Conservation (phyloP, 2,888 invertebrate species). For the Lithophane socia region DNA sequence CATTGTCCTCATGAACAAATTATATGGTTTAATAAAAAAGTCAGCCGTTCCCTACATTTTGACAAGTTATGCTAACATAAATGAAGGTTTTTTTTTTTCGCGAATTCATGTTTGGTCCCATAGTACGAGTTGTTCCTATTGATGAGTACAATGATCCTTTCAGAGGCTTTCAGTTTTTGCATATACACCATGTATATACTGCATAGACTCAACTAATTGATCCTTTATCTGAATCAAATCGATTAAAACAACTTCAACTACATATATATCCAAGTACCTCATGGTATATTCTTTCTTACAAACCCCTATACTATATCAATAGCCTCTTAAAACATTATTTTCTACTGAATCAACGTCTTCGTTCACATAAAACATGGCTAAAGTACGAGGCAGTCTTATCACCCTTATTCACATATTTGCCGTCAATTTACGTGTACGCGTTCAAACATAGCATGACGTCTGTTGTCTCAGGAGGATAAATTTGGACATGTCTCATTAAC, state of each 20-base stretch:
- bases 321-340: neutral
- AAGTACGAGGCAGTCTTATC: conserved; percentile 54
- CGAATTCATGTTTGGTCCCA: too few species aligned
- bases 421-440: conserved; percentile 68
- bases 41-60: too few species aligned
- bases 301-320: neutral
- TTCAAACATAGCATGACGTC: conserved; percentile 68
- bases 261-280: neutral
- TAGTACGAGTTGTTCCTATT: too few species aligned
- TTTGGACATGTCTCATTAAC: conserved; percentile 69
- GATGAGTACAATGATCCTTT: too few species aligned
- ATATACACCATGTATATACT: neutral
- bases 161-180: too few species aligned
- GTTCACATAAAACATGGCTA: neutral
- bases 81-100: too few species aligned
- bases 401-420: conserved; percentile 48
- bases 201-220: neutral
- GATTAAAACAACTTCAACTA: neutral
- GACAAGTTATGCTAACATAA: too few species aligned
- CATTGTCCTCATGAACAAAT: too few species aligned
- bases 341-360: conserved; percentile 3
- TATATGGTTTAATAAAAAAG: too few species aligned
- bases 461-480: conserved; percentile 57
- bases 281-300: neutral
- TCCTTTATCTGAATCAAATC: neutral